These are phyloP conservation scores for Microdon myrmicae DNA, from an alignment of 2,888 invertebrate species.

Conservation along the genomic window DNA sequence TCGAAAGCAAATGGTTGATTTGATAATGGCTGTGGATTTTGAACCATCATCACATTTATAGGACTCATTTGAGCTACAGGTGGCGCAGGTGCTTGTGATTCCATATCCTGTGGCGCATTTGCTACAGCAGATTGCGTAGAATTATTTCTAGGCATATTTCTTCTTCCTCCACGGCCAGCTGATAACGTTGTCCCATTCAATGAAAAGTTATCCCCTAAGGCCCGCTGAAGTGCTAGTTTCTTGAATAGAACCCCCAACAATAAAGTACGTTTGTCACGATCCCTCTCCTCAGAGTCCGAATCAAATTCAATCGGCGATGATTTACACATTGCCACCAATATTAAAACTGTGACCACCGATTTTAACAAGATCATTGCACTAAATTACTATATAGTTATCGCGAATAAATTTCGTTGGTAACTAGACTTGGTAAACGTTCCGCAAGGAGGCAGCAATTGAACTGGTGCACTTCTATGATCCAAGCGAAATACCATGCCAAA, in stretches of 20 bases:
- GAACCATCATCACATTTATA: no score
- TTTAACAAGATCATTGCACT: constrained; percentile 28
- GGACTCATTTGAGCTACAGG: not conserved
- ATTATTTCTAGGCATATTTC: no score
- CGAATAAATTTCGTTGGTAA: constrained; percentile 6
- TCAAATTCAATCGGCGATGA: constrained; percentile 4
- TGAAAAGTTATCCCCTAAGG: constrained; percentile 13
- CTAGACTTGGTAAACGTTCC: constrained; percentile 19
- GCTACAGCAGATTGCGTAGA: not conserved
- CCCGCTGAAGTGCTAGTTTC: constrained; percentile 31
- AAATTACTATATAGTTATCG: constrained; percentile 1
- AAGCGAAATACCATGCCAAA: constrained; percentile 17
- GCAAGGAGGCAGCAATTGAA: constrained; percentile 43
- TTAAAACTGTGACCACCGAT: constrained; percentile 4
- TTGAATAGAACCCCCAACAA: constrained; percentile 33
- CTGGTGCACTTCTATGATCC: constrained; percentile 32
- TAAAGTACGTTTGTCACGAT: constrained; percentile 39
- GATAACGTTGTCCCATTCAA: constrained; percentile 4
- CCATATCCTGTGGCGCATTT: not conserved
- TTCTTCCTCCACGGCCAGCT: no score
- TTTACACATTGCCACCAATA: constrained; percentile 12
- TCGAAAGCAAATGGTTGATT: no score
- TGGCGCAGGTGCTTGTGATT: not conserved
- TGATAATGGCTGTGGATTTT: no score
- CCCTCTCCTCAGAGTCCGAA: constrained; percentile 13